phyloP scores from a whole-genome alignment of 2,888 invertebrate species.

The Campoplex nolae region DNA sequence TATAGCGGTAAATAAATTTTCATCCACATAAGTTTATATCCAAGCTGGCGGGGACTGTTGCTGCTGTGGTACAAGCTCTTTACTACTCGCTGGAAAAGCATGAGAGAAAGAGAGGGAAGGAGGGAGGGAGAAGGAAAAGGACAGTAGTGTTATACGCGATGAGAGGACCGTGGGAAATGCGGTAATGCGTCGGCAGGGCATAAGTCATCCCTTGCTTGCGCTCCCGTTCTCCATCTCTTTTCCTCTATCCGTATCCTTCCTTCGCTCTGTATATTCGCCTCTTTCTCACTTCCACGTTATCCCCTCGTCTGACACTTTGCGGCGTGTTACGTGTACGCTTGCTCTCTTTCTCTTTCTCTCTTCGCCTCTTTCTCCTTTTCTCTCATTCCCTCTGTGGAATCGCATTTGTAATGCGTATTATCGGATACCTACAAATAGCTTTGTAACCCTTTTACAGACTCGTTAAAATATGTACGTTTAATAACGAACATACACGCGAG shows the following conservation, averaged over 20 bases:
- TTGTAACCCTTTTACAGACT: conserved; percentile 48
- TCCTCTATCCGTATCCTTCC: conserved; percentile 25
- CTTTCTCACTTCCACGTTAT: conserved; percentile 33
- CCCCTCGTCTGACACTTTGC: conserved; percentile 28
- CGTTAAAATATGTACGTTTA: conserved; percentile 42
- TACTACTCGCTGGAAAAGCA: conserved; percentile 30
- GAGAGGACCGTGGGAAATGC: conserved; percentile 72
- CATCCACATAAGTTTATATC: conserved; percentile 70
- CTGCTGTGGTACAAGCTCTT: conserved; percentile 55
- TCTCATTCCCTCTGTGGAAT: conserved; percentile 18
- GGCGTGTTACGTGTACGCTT: conserved; percentile 32
- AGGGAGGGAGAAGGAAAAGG: conserved; percentile 33
- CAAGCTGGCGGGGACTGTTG: conserved; percentile 45
- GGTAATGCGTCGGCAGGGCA: conserved; percentile 73
- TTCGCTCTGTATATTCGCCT: conserved; percentile 33
- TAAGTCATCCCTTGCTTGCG: conserved; percentile 71
- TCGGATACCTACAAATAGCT: conserved; percentile 45
- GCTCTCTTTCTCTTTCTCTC: conserved; percentile 18
- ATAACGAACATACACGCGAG: background rate
- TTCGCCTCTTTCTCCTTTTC: background rate
- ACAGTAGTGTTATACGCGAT: conserved; percentile 59
- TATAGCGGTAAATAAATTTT: conserved; percentile 73
- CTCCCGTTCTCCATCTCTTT: conserved; percentile 55
- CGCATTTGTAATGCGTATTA: conserved; percentile 57
- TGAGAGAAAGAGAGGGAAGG: conserved; percentile 1